A percentile compares a stretch with the other conserved stretches of the same genome.
Evolutionary conservation across 2,888 invertebrate species (phyloP).

Genomic region (Drosophila pullipes): DNA sequence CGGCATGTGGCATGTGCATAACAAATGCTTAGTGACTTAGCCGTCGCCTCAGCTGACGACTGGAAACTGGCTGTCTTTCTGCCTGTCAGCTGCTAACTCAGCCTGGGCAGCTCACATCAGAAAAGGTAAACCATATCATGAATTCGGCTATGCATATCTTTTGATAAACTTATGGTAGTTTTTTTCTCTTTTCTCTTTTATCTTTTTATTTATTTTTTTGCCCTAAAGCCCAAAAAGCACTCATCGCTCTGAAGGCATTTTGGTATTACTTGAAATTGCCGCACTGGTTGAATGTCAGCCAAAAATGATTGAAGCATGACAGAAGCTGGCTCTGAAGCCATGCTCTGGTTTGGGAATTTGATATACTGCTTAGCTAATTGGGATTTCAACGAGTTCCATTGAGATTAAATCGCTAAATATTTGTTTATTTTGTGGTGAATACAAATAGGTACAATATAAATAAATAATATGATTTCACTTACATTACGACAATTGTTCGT

Average conservation of each 20-base stretch:
- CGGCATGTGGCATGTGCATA: slow-evolving; percentile 65
- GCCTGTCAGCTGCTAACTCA: slow-evolving; percentile 58
- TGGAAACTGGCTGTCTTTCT: slow-evolving; percentile 28
- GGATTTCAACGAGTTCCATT: not conserved
- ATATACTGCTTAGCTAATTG: slow-evolving; percentile 10
- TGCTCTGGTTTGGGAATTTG: slow-evolving; percentile 4
- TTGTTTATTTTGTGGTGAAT: not conserved
- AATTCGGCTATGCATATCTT: slow-evolving; percentile 69
- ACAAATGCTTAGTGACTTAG: slow-evolving; percentile 77
- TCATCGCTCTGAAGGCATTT: slow-evolving; percentile 10
- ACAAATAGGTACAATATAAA: not conserved
- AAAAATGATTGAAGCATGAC: slow-evolving; percentile 14
- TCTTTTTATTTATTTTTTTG: not conserved
- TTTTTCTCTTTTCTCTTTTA: not conserved
- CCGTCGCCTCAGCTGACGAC: slow-evolving; percentile 57
- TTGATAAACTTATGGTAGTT: slow-evolving; percentile 44
- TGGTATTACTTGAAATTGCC: slow-evolving; percentile 7
- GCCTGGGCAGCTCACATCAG: slow-evolving; percentile 56
- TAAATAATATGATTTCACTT: not conserved
- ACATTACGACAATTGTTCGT: not conserved
- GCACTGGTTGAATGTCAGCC: slow-evolving; percentile 8
- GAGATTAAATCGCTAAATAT: slow-evolving; percentile 12
- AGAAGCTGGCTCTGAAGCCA: not conserved
- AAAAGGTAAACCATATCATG: slow-evolving; percentile 75
- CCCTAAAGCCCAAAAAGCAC: slow-evolving; percentile 28